Evolutionary conservation across 2,888 invertebrate species (phyloP), one percentile per base, ranked within the genome.

Genomic region (Mycogona germanica): DNA sequence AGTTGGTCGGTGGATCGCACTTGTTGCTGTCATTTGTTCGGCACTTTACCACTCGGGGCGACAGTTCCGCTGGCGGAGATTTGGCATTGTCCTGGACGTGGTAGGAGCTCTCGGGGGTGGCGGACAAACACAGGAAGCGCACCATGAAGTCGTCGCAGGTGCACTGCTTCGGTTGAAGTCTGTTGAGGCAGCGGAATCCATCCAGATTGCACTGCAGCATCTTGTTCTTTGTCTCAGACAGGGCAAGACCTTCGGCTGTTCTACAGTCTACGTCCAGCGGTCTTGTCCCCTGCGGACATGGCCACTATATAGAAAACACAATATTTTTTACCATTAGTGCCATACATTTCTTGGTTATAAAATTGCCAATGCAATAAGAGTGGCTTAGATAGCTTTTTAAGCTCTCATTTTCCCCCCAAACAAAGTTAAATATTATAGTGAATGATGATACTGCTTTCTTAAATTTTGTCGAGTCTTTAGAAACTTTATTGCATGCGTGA

Each of bases 211-310:
- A 51, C 3, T 28, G 30, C 29, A 51, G 28, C 26, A 29, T 26
- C 21, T 30, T 48, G n/a, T 51, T 51, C 5, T 45, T 51, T 4
- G 44, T 44, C 26, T 51, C 42, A 7, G 23, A 6, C 5, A 51
- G 14, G 2, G 12, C 6, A 17, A 25, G 41, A 21, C 51, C 51
- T 5, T 40, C 29, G 17, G 23, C 25, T 6, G 51, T 46, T 28
- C 51, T 21, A 29, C 51, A 51, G 25, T 51, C 51, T 28, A 51
- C 51, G 17, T 51, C 51, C 28, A 51, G 30, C 3, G 42, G 42
- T 14, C 51, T 3, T 44, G 23, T 28, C 9, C 42, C 51, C 26
- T 14, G 5, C 2, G 42, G 42, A 51, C 51, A 51, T n/a, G 51
- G 51, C 51, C 51, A 51, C 51, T 51, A 29, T 12, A 25, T 12